A percentile compares a stretch with the other conserved stretches of the same genome.
Evolutionary conservation across 2,888 invertebrate species (phyloP).

Genomic region (Volucella inanis): DNA sequence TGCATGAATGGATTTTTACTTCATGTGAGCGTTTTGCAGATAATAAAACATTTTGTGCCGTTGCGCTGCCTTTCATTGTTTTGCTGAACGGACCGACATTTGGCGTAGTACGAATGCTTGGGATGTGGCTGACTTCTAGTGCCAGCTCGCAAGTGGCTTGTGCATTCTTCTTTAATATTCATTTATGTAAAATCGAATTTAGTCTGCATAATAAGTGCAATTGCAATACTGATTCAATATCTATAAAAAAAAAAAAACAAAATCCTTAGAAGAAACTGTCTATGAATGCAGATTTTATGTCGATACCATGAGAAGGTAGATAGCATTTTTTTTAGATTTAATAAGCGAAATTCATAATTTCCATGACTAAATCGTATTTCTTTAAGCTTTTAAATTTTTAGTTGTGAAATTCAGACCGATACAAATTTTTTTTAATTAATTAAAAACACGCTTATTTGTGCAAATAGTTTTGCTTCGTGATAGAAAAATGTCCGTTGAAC

Average conservation of each 20-base stretch:
- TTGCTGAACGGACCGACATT: conserved; percentile 4
- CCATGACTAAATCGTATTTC: too few species aligned
- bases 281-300: conserved; percentile 16
- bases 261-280: conserved; percentile 5
- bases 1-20: conserved; percentile 14
- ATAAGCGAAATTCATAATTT: too few species aligned
- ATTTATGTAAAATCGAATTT: conserved; percentile 44
- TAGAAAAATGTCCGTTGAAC: too few species aligned
- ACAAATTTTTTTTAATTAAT: too few species aligned
- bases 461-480: too few species aligned
- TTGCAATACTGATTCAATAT: conserved; percentile 24
- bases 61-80: conserved; percentile 35
- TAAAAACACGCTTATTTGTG: too few species aligned
- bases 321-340: too few species aligned
- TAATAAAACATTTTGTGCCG: conserved; percentile 30
- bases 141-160: conserved; percentile 9
- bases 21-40: conserved; percentile 31
- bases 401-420: too few species aligned
- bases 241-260: conserved; percentile 20
- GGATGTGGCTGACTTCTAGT: conserved; percentile 8
- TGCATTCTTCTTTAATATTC: conserved; percentile 36
- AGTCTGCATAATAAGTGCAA: conserved; percentile 45
- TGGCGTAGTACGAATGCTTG: neutral
- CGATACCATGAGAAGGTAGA: conserved; percentile 13
- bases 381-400: too few species aligned